Conservation (phyloP, 2,797 vertebrate species). For the Centroberyx gerrardi region DNA sequence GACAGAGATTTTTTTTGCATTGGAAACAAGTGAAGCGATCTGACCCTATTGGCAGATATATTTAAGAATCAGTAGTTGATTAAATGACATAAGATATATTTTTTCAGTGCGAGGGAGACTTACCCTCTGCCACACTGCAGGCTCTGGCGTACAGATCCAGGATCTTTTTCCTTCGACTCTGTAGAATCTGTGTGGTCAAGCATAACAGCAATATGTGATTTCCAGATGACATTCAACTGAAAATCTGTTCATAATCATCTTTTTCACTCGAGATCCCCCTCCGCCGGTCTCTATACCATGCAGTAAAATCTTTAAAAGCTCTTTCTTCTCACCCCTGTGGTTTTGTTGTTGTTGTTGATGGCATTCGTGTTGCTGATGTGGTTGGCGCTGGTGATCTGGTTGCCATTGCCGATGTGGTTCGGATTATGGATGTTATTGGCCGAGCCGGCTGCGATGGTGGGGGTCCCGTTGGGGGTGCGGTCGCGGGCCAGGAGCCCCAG, state of each 20-base stretch:
- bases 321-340: constrained; percentile 89
- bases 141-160: constrained; percentile 94
- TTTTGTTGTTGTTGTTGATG: constrained; percentile 86
- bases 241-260: constrained; percentile 49
- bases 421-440: constrained; percentile 57
- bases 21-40: no score
- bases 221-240: constrained; percentile 46
- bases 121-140: constrained; percentile 95
- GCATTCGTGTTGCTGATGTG: constrained; percentile 76
- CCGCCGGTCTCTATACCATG: no score
- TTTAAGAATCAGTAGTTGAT: no score
- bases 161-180: constrained; percentile 98
- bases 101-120: constrained; percentile 55
- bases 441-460: constrained; percentile 35
- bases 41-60: no score
- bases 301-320: constrained; percentile 24
- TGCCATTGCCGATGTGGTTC: constrained; percentile 72
- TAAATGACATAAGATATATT: background rate
- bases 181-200: constrained; percentile 77
- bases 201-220: constrained; percentile 8
- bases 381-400: constrained; percentile 69
- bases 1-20: no score
- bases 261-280: constrained; percentile 9
- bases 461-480: constrained; percentile 81
- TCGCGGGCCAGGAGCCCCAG: constrained; percentile 93